Evolutionary conservation across 2,113 vertebrate species (phyloP).

Genomic region (Cyprinodon brontotheroides): DNA sequence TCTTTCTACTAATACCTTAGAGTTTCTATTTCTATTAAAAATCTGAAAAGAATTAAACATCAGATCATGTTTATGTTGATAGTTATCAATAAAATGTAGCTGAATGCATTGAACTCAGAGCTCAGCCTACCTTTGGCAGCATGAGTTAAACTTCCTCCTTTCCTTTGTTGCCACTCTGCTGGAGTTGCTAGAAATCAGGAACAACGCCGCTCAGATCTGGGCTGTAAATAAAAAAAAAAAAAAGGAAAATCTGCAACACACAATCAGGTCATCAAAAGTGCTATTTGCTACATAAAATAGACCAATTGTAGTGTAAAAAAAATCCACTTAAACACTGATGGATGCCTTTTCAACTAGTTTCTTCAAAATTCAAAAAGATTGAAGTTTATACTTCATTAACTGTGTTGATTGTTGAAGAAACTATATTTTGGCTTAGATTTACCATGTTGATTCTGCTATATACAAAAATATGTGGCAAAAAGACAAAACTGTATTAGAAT

Average conservation of each 20-base stretch:
- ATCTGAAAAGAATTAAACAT: background rate
- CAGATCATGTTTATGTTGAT: background rate
- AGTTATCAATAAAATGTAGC: background rate
- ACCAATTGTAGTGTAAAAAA: background rate
- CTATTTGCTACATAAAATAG: background rate
- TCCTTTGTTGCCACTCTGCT: conserved; percentile 23
- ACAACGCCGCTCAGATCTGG: conserved; percentile 31
- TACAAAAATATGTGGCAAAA: background rate
- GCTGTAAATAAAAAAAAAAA: background rate
- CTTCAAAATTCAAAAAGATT: background rate
- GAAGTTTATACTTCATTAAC: too few species aligned
- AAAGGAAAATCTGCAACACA: background rate
- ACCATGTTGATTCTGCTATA: background rate
- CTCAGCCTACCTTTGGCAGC: conserved; percentile 37
- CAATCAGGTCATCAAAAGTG: background rate
- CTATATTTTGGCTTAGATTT: background rate
- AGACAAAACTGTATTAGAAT: background rate
- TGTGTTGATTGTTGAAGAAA: too few species aligned
- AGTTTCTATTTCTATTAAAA: background rate
- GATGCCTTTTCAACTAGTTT: background rate
- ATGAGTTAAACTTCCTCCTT: conserved; percentile 42
- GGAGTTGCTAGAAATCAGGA: conserved; percentile 48
- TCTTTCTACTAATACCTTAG: background rate
- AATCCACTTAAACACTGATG: background rate
- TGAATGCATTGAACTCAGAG: conserved; percentile 7